Evolutionary conservation across 2,888 invertebrate genomes (phyloP), one percentile per base, ranked within the genome.

Genomic region (Watsonalla binaria): DNA sequence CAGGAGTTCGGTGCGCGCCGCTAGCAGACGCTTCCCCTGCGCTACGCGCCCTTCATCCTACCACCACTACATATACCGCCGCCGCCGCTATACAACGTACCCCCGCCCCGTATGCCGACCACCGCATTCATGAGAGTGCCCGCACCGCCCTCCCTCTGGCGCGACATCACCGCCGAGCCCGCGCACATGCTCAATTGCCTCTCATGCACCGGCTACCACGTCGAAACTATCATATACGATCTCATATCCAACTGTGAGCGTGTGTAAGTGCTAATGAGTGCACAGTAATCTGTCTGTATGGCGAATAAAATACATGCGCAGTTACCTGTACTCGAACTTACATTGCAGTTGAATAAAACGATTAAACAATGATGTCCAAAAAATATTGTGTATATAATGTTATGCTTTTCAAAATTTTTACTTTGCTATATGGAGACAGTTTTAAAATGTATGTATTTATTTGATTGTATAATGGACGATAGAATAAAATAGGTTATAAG

Each of bases 1-100:
- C 78, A 80, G 4, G 91, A 91, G 78, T 91, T 91, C 63, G 91
- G 91, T 2, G 87, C 84, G 63, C 82, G 90, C 46, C 90, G 90
- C 85, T 91, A 88, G 80, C 82, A 64, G 56, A 54, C 24, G 24
- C 24, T 4, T 2, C 24, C 24, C 24, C 24, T 24, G 24, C 24
- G 24, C 24, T 24, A 2, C 24, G 24, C 24, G 24, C 24, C 24
- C 1, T 24, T 24, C 24, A 24, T 24, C 24, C 24, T 24, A 24
- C 24, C 24, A 24, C 24, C 24, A 24, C 24, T 24, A 4, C 4
- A 24, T 4, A 24, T 24, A 4, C 24, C 24, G 24, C 24, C 24
- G 24, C 24, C 24, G 2, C 24, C 24, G 24, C 24, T 24, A 1
- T 24, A 24, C 24, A 24, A 24, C 24, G 24, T 24, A 4, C 24